Percentiles rank a stretch among this genome's conserved stretches.
Evolutionary conservation across 2,888 invertebrate species (phyloP).

Genomic region (Torymus auratus): DNA sequence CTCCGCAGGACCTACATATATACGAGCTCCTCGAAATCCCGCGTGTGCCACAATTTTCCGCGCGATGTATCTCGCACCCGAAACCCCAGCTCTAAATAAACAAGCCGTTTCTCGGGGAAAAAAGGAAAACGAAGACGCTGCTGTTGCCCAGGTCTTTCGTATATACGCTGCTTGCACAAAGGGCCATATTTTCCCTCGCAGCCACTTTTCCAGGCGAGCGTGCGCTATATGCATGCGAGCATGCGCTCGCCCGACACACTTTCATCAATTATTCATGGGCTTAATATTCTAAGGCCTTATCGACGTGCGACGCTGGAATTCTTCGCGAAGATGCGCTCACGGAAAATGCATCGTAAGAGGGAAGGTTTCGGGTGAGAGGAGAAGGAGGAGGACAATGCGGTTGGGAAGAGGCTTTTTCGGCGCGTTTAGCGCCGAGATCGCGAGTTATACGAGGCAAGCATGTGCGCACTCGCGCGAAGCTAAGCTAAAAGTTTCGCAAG

Average conservation of each 20-base stretch:
- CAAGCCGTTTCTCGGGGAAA: background rate
- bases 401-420: too few species aligned
- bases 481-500: too few species aligned
- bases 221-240: slow-evolving; percentile 13
- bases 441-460: too few species aligned
- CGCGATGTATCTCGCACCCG: slow-evolving; percentile 7
- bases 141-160: background rate
- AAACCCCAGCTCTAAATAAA: background rate
- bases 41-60: slow-evolving; percentile 31
- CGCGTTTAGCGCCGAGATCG: too few species aligned
- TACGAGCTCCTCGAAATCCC: background rate
- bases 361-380: too few species aligned
- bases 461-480: too few species aligned
- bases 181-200: slow-evolving; percentile 10
- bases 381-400: background rate
- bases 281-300: slow-evolving; percentile 42
- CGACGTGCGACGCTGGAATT: slow-evolving; percentile 26
- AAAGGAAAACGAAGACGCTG: slow-evolving; percentile 3
- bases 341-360: too few species aligned
- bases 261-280: slow-evolving; percentile 63
- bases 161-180: background rate
- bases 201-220: background rate
- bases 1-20: too few species aligned
- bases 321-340: background rate
- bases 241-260: slow-evolving; percentile 39